Conservation (phyloP, 2,113 vertebrate genomes). For the Pelecanus crispus region DNA sequence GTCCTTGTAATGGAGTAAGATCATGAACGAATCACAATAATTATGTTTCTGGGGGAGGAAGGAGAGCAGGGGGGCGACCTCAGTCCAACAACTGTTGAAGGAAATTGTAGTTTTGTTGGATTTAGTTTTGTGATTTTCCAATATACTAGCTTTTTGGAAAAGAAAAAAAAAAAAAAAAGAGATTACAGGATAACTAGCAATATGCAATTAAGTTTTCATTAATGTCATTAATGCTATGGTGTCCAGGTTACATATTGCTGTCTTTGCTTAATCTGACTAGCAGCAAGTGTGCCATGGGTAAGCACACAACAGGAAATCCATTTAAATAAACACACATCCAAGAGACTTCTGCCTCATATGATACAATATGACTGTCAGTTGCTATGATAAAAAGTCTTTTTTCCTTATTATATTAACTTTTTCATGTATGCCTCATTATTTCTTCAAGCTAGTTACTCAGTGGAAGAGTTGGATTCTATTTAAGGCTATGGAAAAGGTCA, state of each 20-base stretch:
- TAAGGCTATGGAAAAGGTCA: conserved; percentile 47
- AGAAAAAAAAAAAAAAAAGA: background rate
- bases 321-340: background rate
- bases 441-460: background rate
- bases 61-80: fast-evolving
- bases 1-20: background rate
- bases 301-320: background rate
- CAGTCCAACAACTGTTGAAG: background rate
- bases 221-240: background rate
- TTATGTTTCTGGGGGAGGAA: background rate
- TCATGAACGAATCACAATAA: background rate
- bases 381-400: background rate
- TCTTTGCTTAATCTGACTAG: background rate
- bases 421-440: background rate
- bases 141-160: background rate
- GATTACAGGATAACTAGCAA: background rate
- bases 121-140: background rate
- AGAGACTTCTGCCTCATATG: background rate
- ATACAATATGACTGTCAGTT: background rate
- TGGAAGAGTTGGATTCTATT: conserved; percentile 33
- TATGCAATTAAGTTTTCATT: background rate
- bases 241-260: background rate
- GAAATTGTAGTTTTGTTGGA: background rate
- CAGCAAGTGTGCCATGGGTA: background rate
- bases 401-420: conserved; percentile 7